Evolutionary conservation across 2,888 invertebrate genomes (phyloP), one percentile per base, ranked within the genome.

Genomic region (Eupeodes latifasciatus): DNA sequence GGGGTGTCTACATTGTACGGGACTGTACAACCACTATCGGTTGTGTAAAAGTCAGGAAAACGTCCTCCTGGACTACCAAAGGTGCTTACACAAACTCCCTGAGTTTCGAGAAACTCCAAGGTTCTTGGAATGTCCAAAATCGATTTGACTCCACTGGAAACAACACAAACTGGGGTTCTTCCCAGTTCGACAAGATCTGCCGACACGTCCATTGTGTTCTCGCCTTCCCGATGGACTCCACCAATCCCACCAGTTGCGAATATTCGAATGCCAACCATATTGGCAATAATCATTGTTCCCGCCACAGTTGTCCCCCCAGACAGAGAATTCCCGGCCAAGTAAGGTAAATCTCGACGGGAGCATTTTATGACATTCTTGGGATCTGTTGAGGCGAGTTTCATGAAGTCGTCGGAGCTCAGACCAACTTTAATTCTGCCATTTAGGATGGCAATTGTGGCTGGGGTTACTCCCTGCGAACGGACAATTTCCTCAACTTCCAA

Each of bases 301-400:
- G 99, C 97, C 1, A 99, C 99, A 0, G 99, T 99, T 0, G 99
- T 99, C 1, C 99, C 99, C 0, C 99, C 99, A 91, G 96, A 96
- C 36, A 95, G 92, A 71, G 94, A 94, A 90, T 95, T 95, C n/a
- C 96, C 96, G 14, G 97, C 91, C 12, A 97, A 96, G 87, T 95
- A 96, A 0, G 98, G 96, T 47, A 99, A 94, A 94, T 99, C 98
- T 89, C 98, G 94, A 11, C 98, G 94, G 0, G 99, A 99, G 34
- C 97, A 97, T 94, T 99, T 99, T 5, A 98, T 94, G 10, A 95
- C 94, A 62, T 69, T 81, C 9, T 49, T 57, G 16, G 78, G 11
- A 74, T 84, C 80, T 62, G 90, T 91, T 62, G 94, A 94, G 0
- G 97, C 96, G 59, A 99, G 94, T 81, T 94, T 94, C 82, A 94